Evolutionary conservation across 2,888 invertebrate species (phyloP), one percentile per base, ranked within the genome.

Genomic region (Amorpha juglandis): DNA sequence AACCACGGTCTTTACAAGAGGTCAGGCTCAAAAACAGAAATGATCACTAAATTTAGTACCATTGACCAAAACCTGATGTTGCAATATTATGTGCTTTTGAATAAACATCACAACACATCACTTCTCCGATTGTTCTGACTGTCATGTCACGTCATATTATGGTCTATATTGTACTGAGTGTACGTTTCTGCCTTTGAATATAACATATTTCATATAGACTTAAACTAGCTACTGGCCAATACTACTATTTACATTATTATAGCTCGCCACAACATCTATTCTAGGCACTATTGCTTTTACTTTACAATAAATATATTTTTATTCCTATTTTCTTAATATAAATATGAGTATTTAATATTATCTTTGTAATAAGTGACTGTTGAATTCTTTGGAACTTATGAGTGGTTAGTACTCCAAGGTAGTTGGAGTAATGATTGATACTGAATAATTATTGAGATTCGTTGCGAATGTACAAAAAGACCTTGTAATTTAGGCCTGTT

Each of bases 261-360:
- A 48, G 48, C 48, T 50, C 48, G 63, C 48, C 35, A 63, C 33
- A 48, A 48, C 38, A 16, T 64, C 70, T 71, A 68, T 53, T 71
- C 70, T 76, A 78, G 78, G 75, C 75, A 78, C 76, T 77, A 78
- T 70, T 67, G 68, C 63, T 71, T 70, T 64, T 66, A 64, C 69
- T 55, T 63, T 64, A 69, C 68, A 70, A 69, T 63, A 35, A 63
- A 48, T 50, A 63, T 63, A 63, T 58, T 35, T 55, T 55, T 55
- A 55, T 38, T 53, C 9, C 55, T 55, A 55, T 9, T 38, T 42
- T 42, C 58, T 58, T 58, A 58, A 42, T 19, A 42, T 58, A 64
- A 53, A 64, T n/a, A n/a, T 53, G 64, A 64, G 64, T 64, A 64
- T 64, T 64, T 53, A 47, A 64, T 45, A 53, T 21, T 64, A 45